Evolutionary conservation across 2,888 invertebrate genomes (phyloP).

Genomic region (Platycheirus rosarum): DNA sequence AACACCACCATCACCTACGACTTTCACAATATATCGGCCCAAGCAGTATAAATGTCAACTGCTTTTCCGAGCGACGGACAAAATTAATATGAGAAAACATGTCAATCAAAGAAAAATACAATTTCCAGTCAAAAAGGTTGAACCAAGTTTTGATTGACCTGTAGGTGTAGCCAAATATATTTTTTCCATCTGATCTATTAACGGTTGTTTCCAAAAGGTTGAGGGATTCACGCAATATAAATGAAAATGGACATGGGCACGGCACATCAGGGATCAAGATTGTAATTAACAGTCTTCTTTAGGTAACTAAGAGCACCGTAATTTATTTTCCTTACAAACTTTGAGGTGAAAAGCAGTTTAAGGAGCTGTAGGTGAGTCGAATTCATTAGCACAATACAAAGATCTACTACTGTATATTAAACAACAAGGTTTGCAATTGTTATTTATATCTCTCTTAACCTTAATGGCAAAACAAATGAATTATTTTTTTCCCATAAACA

Average conservation of each 20-base stretch:
- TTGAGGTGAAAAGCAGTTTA: conserved; percentile 18
- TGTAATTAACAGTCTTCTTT: conserved; percentile 36
- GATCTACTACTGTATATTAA: conserved; percentile 37
- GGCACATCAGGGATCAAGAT: conserved; percentile 26
- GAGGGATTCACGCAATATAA: conserved; percentile 27
- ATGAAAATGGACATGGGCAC: conserved; percentile 19
- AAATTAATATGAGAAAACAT: too few relatives aligned
- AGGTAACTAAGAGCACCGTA: conserved; percentile 21
- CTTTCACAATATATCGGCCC: too few relatives aligned
- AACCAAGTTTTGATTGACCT: too few relatives aligned
- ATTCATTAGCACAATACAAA: conserved; percentile 42
- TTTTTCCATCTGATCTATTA: too few relatives aligned
- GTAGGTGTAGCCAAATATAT: too few relatives aligned
- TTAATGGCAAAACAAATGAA: conserved; percentile 44
- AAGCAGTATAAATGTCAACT: too few relatives aligned
- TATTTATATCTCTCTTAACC: conserved; percentile 43
- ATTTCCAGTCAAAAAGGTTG: too few relatives aligned
- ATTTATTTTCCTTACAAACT: conserved; percentile 20
- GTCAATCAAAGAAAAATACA: too few relatives aligned
- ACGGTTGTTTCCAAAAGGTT: neutral
- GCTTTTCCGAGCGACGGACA: too few relatives aligned
- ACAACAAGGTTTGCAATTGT: conserved; percentile 43
- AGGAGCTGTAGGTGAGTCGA: conserved; percentile 36
- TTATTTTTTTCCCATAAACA: conserved; percentile 35
- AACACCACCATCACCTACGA: too few relatives aligned